Evolutionary conservation across 1,140 invertebrate genomes (phyloP), one percentile per base, ranked within the genome.

Genomic region (Geopemphigus sp.): DNA sequence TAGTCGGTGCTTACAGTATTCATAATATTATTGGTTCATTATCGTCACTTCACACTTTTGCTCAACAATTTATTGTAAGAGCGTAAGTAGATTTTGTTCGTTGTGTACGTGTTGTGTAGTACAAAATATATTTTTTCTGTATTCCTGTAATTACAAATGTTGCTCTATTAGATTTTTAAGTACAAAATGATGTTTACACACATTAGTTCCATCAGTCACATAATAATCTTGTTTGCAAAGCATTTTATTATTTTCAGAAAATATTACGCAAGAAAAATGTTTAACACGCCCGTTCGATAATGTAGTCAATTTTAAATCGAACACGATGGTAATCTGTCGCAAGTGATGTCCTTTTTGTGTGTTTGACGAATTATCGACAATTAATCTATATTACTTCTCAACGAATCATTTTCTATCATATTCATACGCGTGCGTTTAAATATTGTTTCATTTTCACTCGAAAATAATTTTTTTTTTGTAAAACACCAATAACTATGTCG

Each of bases 121-220:
- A 24, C 8, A 17, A 68, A 39, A 17, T 68, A 5, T 68, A 50
- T 50, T 47, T 50, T 5, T 8, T 6, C 14, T 12, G 47, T 50
- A 50, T 50, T 50, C 5, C 39, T 47, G 26, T 68, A 50, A 50
- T 22, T 14, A 68, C 50, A 47, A 68, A 26, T 6, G 15, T 26
- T 68, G 47, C 22, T 68, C 39, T 68, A 50, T 39, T 68, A 68
- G 66, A 14, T 68, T 26, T 53, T 54, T 54, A 53, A 72, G 68
- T 72, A 72, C 47, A 72, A 68, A 54, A 53, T 72, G 53, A 72
- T 72, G 11, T 54, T 72, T 19, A 72, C 68, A 72, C 17, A 72
- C 53, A n/a, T n/a, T 54, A 54, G 17, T 72, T 53, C 3, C 12
- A n/a, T 72, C 26, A 47, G 22, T 14, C 15, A 26, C 32, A 68